Conservation (phyloP, 2,113 vertebrate genomes). For the Sylvilagus bachmani region DNA sequence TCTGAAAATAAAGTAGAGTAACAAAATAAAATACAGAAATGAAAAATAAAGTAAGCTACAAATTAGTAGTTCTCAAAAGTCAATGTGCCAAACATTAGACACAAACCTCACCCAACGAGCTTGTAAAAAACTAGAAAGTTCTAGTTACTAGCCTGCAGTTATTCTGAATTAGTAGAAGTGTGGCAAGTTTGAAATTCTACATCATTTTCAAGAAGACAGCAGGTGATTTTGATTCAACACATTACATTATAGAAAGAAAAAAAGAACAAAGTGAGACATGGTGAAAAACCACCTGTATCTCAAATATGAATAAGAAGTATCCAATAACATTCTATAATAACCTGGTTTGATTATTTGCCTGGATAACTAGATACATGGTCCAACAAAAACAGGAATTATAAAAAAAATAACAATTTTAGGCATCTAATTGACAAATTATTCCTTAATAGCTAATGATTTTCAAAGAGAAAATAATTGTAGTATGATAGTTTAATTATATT, state of each 20-base stretch:
- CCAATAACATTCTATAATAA: neutral
- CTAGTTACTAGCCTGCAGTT: neutral
- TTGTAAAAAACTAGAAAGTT: constrained; percentile 5
- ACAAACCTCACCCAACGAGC: neutral
- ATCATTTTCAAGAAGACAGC: neutral
- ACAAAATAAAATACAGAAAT: no score
- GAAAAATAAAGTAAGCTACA: neutral
- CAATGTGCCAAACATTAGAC: neutral
- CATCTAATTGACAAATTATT: neutral
- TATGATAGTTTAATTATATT: neutral
- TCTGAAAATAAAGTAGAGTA: neutral
- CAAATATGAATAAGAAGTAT: neutral
- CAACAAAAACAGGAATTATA: neutral
- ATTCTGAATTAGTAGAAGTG: neutral
- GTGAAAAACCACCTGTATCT: neutral
- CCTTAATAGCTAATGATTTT: constrained; percentile 29
- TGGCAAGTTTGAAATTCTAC: neutral
- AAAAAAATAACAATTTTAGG: neutral
- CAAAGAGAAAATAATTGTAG: neutral
- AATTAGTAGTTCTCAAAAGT: neutral
- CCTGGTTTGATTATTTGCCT: neutral
- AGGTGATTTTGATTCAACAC: neutral
- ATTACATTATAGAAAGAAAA: neutral
- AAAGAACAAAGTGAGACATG: neutral
- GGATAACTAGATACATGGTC: neutral